Percentiles rank a stretch among this genome's conserved stretches.
Evolutionary conservation across 2,888 invertebrate genomes (phyloP).

Genomic region (Tipula helvola): DNA sequence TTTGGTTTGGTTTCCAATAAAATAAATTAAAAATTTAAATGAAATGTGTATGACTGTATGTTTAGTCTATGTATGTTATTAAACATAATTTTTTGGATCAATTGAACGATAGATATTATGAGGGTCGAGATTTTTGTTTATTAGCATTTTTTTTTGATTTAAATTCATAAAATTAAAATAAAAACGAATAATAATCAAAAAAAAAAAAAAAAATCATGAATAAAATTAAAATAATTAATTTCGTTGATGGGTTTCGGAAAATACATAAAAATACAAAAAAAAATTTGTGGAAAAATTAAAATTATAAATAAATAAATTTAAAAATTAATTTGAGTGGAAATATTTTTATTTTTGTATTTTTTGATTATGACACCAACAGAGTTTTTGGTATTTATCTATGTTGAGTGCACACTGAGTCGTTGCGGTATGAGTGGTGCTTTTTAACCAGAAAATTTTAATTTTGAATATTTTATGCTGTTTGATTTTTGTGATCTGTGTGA

Average conservation of each 20-base stretch:
- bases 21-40: not conserved
- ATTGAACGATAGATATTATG: not conserved
- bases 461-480: not conserved
- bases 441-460: not conserved
- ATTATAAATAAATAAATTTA: not conserved
- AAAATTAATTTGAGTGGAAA: conserved; percentile 4
- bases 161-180: not conserved
- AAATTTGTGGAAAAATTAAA: not conserved
- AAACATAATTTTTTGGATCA: not conserved
- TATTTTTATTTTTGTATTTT: not conserved
- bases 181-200: not conserved
- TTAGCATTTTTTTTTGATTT: not conserved
- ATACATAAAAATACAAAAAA: not conserved
- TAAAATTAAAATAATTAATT: not conserved
- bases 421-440: not conserved
- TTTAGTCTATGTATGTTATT: not conserved
- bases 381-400: not conserved
- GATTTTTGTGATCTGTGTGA: not conserved
- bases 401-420: not conserved
- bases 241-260: not conserved
- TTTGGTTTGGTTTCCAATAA: not conserved
- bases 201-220: not conserved
- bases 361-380: not conserved
- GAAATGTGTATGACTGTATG: not conserved
- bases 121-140: not conserved